phyloP scores from a whole-genome alignment of 2,797 vertebrate genomes.

The Kryptolebias ocellatus region DNA sequence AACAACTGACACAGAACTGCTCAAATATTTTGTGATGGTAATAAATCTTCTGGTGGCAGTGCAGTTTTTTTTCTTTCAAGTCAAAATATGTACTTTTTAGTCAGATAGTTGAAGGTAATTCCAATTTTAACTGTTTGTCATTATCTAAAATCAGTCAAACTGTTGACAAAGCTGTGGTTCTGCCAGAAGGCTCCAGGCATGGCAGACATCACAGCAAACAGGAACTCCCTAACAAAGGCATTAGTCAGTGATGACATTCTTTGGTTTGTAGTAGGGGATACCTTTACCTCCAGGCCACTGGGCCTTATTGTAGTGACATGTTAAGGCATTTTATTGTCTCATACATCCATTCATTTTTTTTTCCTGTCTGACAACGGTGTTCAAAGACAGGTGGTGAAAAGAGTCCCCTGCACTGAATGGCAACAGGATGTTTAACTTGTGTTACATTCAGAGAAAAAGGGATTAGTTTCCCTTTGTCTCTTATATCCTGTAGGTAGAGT shows the following conservation, averaged over 20 bases:
- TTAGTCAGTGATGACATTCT: slow-evolving; percentile 56
- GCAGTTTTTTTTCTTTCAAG: no score
- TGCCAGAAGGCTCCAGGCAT: slow-evolving; percentile 32
- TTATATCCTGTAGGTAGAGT: slow-evolving; percentile 23
- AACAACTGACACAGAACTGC: no score
- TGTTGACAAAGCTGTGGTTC: slow-evolving; percentile 33
- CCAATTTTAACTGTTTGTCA: slow-evolving; percentile 23
- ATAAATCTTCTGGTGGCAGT: no score
- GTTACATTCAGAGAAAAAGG: slow-evolving; percentile 23
- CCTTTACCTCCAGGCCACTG: slow-evolving; percentile 61
- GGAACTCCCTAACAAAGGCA: slow-evolving; percentile 60
- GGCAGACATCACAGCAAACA: slow-evolving; percentile 40
- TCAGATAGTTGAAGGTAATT: neutral
- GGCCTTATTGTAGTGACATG: slow-evolving; percentile 67
- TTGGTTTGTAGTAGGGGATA: slow-evolving; percentile 60
- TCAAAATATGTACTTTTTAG: no score
- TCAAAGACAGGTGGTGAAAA: slow-evolving; percentile 36
- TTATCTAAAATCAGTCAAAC: slow-evolving; percentile 39
- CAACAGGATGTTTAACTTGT: slow-evolving; percentile 58
- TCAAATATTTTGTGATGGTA: no score
- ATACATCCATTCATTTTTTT: slow-evolving; percentile 54
- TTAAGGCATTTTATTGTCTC: slow-evolving; percentile 66
- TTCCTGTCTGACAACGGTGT: slow-evolving; percentile 50
- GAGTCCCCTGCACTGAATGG: slow-evolving; percentile 44
- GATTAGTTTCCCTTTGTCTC: slow-evolving; percentile 32